phyloP scores from a whole-genome alignment of 2,888 invertebrate genomes.

The Tethea ocularis region DNA sequence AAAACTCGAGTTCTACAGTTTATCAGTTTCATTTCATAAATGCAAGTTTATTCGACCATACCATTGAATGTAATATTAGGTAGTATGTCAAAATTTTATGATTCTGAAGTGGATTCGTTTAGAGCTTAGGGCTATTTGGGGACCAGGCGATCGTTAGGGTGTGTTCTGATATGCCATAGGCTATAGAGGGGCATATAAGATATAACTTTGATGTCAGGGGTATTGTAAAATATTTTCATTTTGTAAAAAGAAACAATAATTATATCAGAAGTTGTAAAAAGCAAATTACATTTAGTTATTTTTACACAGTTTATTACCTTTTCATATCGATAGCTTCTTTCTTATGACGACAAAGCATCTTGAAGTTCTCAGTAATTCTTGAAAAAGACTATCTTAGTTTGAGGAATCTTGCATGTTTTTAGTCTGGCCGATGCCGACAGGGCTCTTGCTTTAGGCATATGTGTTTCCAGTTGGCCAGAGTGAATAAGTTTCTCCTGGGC shows the following conservation, averaged over 20 bases:
- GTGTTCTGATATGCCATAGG: constrained; percentile 38
- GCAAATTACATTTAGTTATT: background rate
- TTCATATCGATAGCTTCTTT: background rate
- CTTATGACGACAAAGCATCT: too few species aligned
- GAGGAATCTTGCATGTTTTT: background rate
- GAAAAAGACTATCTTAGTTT: background rate
- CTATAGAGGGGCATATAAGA: constrained; percentile 29
- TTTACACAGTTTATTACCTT: background rate
- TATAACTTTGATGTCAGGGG: constrained; percentile 10
- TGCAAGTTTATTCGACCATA: constrained; percentile 10
- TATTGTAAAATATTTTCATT: background rate
- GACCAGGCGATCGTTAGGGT: constrained; percentile 45
- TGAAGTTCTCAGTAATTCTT: too few species aligned
- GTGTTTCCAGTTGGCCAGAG: too few species aligned
- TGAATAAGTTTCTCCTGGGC: too few species aligned
- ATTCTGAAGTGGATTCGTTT: constrained; percentile 35
- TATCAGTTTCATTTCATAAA: too few species aligned
- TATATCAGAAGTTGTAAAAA: background rate
- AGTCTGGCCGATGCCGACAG: too few species aligned
- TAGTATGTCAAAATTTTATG: constrained; percentile 50
- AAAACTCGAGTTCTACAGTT: too few species aligned
- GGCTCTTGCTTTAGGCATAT: too few species aligned
- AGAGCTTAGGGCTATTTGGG: constrained; percentile 56
- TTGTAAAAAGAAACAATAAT: background rate
- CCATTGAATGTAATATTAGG: constrained; percentile 22